phyloP scores from a whole-genome alignment of 2,113 vertebrate species.

The Cercopithecus mona region DNA sequence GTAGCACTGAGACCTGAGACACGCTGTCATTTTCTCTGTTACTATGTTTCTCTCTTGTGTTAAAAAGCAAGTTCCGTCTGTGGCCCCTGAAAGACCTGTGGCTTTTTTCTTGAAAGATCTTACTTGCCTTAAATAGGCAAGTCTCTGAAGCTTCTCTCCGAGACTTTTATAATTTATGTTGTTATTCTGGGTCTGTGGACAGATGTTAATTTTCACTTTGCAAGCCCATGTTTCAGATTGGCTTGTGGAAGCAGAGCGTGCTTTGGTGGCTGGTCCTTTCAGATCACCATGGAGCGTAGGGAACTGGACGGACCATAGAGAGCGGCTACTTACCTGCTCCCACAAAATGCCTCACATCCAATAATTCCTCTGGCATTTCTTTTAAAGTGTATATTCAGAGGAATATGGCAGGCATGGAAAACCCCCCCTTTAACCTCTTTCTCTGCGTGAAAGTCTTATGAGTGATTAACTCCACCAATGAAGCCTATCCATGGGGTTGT shows the following conservation, averaged over 20 bases:
- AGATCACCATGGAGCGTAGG: background rate
- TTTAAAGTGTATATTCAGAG: background rate
- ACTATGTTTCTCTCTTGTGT: background rate
- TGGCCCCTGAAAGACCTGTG: background rate
- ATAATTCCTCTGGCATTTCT: background rate
- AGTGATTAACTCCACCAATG: too few species aligned
- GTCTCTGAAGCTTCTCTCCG: background rate
- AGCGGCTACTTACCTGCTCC: background rate
- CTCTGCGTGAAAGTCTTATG: accelerated
- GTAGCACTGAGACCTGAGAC: background rate
- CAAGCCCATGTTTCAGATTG: background rate
- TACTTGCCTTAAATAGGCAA: background rate
- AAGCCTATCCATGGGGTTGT: background rate
- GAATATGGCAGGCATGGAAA: background rate
- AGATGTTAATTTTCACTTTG: background rate
- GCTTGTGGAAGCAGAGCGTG: background rate
- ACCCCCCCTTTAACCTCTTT: background rate
- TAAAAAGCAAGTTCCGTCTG: background rate
- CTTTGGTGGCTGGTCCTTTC: background rate
- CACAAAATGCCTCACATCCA: background rate
- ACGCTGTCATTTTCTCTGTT: background rate
- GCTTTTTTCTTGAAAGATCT: background rate
- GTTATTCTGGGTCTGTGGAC: background rate
- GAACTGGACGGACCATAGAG: background rate
- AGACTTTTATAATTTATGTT: background rate